Base-by-base conservation (phyloP, 2,113 vertebrate species). In the Maccullochella peelii region DNA sequence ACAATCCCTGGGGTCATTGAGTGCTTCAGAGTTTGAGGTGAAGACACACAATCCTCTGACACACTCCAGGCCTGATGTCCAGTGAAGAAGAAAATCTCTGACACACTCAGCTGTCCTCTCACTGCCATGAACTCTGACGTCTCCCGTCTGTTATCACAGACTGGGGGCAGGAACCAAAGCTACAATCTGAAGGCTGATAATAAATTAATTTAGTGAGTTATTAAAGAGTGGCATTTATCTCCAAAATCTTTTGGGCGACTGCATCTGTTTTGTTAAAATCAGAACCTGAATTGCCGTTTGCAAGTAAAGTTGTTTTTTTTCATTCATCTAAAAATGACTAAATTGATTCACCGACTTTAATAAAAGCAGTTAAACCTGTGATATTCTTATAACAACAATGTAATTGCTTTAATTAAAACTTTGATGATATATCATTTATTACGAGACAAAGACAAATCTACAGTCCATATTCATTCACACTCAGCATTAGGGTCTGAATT, bases 51-150 rank as follows among this genome's bases (percentile, higher is more conserved):
- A 54, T 77, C 68, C 68, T 72, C 36, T 86, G 86, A 90, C 86
- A 87, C 84, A 87, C 82, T 87, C 86, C 86, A 86, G 84, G 66
- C 70, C 90, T 84, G 77, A 87, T 85, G 88, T 83, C 66, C 82
- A 77, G 52, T 73, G 79, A 81, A 88, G 85, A 82, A 81, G 83
- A 88, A 88, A 85, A 78, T 80, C 55, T 76, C 42, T 36, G 66
- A 77, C 61, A 66, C 83, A 82, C 78, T 88, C 75, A 49, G 33
- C 23, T 30, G 47, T 87, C 58, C 44, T 27, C 52, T 73, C 23
- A 47, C 77, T 55, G 36, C 58, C 38, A 16, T 63, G 67, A 82
- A 55, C 86, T 84, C 83, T 85, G 77, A 84, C 75, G 57, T 55
- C 58, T 50, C 14, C 18, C 40, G 54, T 77, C 65, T 74, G 47